Evolutionary conservation across 2,113 vertebrate genomes (phyloP).

Genomic region (Corapipo altera): DNA sequence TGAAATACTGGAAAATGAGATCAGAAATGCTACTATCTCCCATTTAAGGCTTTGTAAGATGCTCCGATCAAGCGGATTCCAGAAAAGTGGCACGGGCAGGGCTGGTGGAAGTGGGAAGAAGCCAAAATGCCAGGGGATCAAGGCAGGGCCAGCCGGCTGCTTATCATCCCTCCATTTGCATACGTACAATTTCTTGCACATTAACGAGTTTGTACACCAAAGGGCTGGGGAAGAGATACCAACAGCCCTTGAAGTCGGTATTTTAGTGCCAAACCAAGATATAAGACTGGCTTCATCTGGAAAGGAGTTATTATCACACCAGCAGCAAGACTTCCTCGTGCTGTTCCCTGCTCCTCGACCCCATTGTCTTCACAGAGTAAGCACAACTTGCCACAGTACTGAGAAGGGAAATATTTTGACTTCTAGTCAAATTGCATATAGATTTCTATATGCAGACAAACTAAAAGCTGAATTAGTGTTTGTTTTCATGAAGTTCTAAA

Average conservation of each 20-base stretch:
- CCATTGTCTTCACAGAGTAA: not conserved
- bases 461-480: not conserved
- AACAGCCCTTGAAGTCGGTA: slow-evolving; percentile 5
- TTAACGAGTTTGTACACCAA: slow-evolving; percentile 26
- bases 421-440: not conserved
- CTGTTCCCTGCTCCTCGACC: not conserved
- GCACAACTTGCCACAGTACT: not conserved
- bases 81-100: not conserved
- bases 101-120: not conserved
- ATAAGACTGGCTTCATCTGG: not conserved
- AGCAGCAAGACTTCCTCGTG: not conserved
- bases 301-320: not conserved
- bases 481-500: not conserved
- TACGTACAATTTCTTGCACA: slow-evolving; percentile 2
- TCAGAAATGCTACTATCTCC: slow-evolving; percentile 75
- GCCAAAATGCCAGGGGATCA: slow-evolving; percentile 46
- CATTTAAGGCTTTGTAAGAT: slow-evolving; percentile 50
- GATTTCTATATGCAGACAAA: not conserved
- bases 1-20: slow-evolving; percentile 82
- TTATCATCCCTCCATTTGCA: not conserved
- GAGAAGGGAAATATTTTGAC: not conserved
- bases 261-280: not conserved
- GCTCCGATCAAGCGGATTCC: slow-evolving; percentile 1
- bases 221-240: slow-evolving; percentile 4
- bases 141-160: accelerated